Conservation (phyloP, 1,140 invertebrate species). For the Eurytemora carolleeae region DNA sequence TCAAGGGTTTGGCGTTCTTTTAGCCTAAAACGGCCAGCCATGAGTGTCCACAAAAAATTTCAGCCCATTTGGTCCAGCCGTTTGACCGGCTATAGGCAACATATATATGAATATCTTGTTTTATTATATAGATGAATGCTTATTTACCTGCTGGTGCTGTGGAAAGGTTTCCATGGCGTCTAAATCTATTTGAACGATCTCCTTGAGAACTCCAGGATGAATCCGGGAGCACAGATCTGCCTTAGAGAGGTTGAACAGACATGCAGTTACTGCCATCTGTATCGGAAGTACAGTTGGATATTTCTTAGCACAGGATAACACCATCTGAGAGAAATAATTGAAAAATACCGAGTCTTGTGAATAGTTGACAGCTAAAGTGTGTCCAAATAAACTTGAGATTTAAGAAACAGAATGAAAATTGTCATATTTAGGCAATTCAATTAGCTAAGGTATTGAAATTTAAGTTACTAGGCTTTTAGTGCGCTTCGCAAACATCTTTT, state of each 20-base stretch:
- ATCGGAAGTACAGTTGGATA: slow-evolving; percentile 25
- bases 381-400: background rate
- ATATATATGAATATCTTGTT: no score
- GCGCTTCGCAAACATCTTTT: no score
- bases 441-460: background rate
- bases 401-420: background rate
- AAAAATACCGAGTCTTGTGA: slow-evolving; percentile 24
- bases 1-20: no score
- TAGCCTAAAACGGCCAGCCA: no score
- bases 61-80: no score
- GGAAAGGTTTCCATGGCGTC: slow-evolving; percentile 13
- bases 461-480: no score
- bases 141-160: slow-evolving; percentile 30
- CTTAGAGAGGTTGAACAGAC: slow-evolving; percentile 55
- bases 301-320: background rate
- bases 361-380: background rate
- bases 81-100: no score
- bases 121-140: no score
- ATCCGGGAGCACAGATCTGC: slow-evolving; percentile 41
- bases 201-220: slow-evolving; percentile 41
- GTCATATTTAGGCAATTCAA: background rate
- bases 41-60: no score
- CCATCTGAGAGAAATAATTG: slow-evolving; percentile 1
- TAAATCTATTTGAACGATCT: slow-evolving; percentile 32
- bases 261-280: slow-evolving; percentile 59